A percentile compares a stretch with the other conserved stretches of the same genome.
Conservation (phyloP, 2,797 vertebrate genomes). For the Notolabrus celidotus region DNA sequence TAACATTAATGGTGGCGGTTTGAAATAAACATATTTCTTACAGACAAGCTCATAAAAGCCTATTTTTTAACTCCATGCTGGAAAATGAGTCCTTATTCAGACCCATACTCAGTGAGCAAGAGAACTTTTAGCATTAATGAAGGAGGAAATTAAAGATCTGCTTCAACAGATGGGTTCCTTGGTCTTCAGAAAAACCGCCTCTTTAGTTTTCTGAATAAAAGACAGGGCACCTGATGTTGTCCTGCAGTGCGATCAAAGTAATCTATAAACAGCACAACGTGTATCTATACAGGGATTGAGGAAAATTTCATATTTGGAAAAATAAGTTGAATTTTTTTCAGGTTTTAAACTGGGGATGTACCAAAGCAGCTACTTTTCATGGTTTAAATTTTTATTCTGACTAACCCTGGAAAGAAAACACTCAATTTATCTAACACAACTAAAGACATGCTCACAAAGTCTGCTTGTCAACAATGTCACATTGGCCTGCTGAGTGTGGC, state of each 20-base stretch:
- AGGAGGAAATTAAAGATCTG: slow-evolving; percentile 25
- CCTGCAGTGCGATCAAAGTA: background rate
- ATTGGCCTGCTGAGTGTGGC: no score
- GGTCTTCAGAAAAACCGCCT: slow-evolving; percentile 39
- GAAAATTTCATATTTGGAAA: no score
- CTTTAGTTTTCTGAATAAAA: slow-evolving; percentile 16
- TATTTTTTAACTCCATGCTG: slow-evolving; percentile 6
- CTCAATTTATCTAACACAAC: no score
- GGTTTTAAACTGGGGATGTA: no score
- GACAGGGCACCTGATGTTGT: slow-evolving; percentile 28
- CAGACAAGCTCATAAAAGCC: slow-evolving; percentile 20
- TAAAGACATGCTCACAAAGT: no score
- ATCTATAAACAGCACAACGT: background rate
- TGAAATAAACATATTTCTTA: slow-evolving; percentile 53
- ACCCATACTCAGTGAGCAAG: slow-evolving; percentile 15
- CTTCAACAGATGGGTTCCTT: slow-evolving; percentile 48
- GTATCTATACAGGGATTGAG: background rate
- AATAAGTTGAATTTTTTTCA: no score
- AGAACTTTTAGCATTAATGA: slow-evolving; percentile 42
- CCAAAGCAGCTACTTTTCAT: no score
- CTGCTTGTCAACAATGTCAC: no score
- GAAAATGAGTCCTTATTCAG: slow-evolving; percentile 44
- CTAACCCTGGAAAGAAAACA: no score
- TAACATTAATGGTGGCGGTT: slow-evolving; percentile 36
- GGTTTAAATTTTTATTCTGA: no score